Base-by-base conservation (phyloP, 2,113 vertebrate genomes). In the Platycercus adscitus region DNA sequence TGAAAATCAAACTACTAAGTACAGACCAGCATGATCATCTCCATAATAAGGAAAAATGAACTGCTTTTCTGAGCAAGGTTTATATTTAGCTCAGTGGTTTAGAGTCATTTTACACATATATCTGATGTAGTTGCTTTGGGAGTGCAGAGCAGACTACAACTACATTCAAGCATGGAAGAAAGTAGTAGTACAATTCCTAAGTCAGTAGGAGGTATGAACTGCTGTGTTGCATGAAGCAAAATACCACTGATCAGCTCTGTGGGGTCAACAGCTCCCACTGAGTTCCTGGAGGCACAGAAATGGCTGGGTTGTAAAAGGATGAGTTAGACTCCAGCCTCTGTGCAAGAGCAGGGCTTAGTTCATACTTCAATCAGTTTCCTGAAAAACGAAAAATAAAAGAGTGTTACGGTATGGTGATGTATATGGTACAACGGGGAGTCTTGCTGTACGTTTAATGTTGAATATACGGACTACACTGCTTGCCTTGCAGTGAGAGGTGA, bases 321-420 rank as follows among this genome's bases (percentile, higher is more conserved):
- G 41, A 80, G 86, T 37, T 20, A 44, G 55, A 76, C 29, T 81
- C 14, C 52, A 66, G 46, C 2, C 65, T 71, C 35, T 71, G 26
- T 69, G 50, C 24, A 31, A 41, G 49, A 81, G 28, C 18, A 52
- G 49, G 46, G 37, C 53, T 91, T 43, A 24, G 25, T 58, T 78
- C 33, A 60, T 65, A 71, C 17, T 39, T 72, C 80, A 52, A 0
- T 13, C 3, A 4, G 21, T 39, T 81, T 61, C 28, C n/a, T 58
- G 47, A 24, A 43, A 91, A 87, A 68, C 46, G 25, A 52, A 75
- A 23, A 70, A 7, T 14, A 19, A 47, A 60, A 9, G 28, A 16
- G 7, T 35, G 20, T 33, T 49, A 2, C 0, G 0, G 18, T 63
- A 18, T 12, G 0, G 49, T 24, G 12, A 9, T 15, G 14, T 13